A percentile compares a stretch with the other conserved stretches of the same genome.
Evolutionary conservation across 2,888 invertebrate species (phyloP).

Genomic region (Scaptomyza reducta): DNA sequence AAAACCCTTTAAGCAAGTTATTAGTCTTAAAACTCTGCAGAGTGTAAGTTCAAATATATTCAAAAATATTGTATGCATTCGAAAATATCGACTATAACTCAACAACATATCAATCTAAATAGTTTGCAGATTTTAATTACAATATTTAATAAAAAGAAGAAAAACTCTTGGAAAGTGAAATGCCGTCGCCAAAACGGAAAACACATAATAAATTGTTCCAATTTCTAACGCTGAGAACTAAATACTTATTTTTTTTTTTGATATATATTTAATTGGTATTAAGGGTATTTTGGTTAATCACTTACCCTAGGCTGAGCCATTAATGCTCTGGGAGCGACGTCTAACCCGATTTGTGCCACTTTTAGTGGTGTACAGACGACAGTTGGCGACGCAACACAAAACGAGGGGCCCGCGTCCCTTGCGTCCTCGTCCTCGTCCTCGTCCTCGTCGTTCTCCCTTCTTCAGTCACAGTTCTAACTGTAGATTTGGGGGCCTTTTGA

Average conservation of each 20-base stretch:
- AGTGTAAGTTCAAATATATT: too few species aligned
- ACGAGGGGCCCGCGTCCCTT: constrained; percentile 64
- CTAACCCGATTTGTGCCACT: constrained; percentile 85
- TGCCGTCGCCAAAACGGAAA: constrained; percentile 22
- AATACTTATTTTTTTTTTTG: too few species aligned
- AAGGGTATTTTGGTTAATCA: constrained; percentile 36
- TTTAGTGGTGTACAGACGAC: constrained; percentile 81
- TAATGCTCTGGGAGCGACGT: constrained; percentile 85
- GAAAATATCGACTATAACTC: too few species aligned
- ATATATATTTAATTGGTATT: neutral
- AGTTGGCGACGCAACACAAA: constrained; percentile 76
- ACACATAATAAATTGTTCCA: neutral
- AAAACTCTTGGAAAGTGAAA: neutral
- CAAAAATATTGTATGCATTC: too few species aligned
- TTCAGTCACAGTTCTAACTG: constrained; percentile 2
- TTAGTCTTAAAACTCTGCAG: too few species aligned
- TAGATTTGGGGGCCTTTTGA: constrained; percentile 40
- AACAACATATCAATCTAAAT: too few species aligned
- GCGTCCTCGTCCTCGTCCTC: constrained; percentile 53
- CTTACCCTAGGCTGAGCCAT: constrained; percentile 85
- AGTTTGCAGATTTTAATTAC: neutral
- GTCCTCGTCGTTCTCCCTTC: constrained; percentile 24
- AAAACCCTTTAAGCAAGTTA: too few species aligned
- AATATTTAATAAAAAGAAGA: neutral
- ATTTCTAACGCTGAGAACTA: neutral